Base-by-base conservation (phyloP, 2,888 invertebrate species). In the Parnassius mnemosyne region DNA sequence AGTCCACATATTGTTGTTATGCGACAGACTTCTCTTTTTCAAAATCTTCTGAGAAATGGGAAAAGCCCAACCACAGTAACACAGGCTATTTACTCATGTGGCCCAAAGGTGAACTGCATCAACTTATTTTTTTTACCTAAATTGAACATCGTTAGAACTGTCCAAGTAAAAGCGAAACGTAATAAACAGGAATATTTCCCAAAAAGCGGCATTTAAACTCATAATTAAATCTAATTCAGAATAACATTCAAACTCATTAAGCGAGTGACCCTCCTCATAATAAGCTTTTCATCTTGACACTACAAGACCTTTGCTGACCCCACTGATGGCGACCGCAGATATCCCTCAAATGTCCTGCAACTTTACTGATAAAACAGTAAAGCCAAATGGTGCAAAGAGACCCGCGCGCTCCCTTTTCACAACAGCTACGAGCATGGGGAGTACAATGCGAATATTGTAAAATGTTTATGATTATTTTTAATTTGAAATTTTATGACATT, bases 281-380 rank as follows among this genome's bases (percentile, higher is more conserved):
- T 78, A 81, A 78, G 83, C 79, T 84, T 85, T 83, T 75, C 83
- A 84, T 85, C 87, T 83, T 87, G 90, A 88, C 88, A 85, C 80
- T 80, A 72, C 77, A 85, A 85, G 86, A 82, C 79, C 79, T 68
- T 71, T 71, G 68, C 72, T 77, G 79, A 74, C 78, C 80, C 85
- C 82, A 76, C 72, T 81, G 90, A 89, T 89, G 83, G 77, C 79
- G 74, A 77, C 78, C 79, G 70, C 73, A 79, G 90, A 91, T 91
- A 89, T 74, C 75, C 68, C 76, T 70, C 72, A 76, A 86, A 82
- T 80, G 85, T 72, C 85, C 89, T 87, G 88, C 81, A 73, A 76
- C 75, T 74, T 69, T 68, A 68, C 83, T 80, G 89, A 89, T 89
- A 89, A 88, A 83, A 79, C 77, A 78, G 73, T 81, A 79, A 80